Percentiles rank a stretch among this genome's conserved stretches.
Evolutionary conservation across 1,140 invertebrate genomes (phyloP).

Genomic region (Eumaeus atala): DNA sequence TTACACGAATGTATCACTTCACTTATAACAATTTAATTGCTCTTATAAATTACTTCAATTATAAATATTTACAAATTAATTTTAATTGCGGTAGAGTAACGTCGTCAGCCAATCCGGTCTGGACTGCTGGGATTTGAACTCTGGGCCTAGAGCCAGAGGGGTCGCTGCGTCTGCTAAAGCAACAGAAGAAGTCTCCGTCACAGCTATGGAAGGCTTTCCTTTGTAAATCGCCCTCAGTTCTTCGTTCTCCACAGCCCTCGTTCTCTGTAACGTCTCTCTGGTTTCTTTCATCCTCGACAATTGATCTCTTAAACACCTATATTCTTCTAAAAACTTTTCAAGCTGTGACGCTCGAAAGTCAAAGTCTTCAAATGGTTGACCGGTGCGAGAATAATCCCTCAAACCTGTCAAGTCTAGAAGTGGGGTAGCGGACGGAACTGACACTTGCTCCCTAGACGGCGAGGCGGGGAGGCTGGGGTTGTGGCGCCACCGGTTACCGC

Average conservation of each 20-base stretch:
- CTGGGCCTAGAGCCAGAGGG: slow-evolving; percentile 65
- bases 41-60: slow-evolving; percentile 58
- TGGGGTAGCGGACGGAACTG: slow-evolving; percentile 73
- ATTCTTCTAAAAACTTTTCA: slow-evolving; percentile 85
- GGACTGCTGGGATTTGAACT: slow-evolving; percentile 71
- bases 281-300: slow-evolving; percentile 85
- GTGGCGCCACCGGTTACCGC: slow-evolving; percentile 48
- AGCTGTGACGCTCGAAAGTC: slow-evolving; percentile 85
- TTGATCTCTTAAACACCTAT: slow-evolving; percentile 82
- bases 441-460: slow-evolving; percentile 51
- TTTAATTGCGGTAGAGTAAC: slow-evolving; percentile 62
- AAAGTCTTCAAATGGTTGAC: slow-evolving; percentile 74
- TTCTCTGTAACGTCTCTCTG: slow-evolving; percentile 78
- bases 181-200: slow-evolving; percentile 63
- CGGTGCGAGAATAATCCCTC: slow-evolving; percentile 55
- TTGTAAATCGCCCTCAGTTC: slow-evolving; percentile 75
- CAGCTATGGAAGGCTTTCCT: slow-evolving; percentile 74
- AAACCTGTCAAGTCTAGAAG: slow-evolving; percentile 73
- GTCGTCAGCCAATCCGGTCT: slow-evolving; percentile 70
- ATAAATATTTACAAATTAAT: slow-evolving; percentile 48
- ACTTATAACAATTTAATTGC: slow-evolving; percentile 61
- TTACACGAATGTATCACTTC: slow-evolving; percentile 49
- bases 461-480: slow-evolving; percentile 66
- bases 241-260: slow-evolving; percentile 60
- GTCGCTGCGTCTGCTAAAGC: slow-evolving; percentile 66